These are phyloP conservation scores for Nasonia oneida DNA, from an alignment of 2,888 invertebrate genomes.

Conservation along the genomic window DNA sequence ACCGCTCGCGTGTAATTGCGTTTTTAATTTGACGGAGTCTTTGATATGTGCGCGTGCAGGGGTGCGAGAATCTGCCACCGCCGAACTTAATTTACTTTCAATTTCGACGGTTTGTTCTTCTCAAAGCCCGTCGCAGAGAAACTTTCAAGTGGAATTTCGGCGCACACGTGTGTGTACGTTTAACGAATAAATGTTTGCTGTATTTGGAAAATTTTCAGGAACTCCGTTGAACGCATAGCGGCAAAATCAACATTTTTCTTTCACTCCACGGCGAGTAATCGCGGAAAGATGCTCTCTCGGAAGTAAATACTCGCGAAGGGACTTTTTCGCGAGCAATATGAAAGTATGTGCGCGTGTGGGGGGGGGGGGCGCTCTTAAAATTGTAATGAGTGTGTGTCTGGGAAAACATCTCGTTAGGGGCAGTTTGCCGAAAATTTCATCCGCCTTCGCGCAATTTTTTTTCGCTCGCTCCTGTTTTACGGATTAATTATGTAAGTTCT, in stretches of 20 bases:
- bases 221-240: background rate
- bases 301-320: slow-evolving; percentile 1
- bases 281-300: background rate
- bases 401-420: slow-evolving; percentile 58
- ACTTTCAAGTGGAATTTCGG: background rate
- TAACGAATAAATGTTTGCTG: background rate
- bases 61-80: slow-evolving; percentile 14
- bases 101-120: slow-evolving; percentile 61
- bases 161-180: background rate
- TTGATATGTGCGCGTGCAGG: slow-evolving; percentile 69
- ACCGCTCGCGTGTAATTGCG: slow-evolving; percentile 74
- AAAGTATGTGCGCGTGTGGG: slow-evolving; percentile 20
- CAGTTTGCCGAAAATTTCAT: slow-evolving; percentile 60
- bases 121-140: background rate
- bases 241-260: background rate
- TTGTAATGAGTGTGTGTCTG: slow-evolving; percentile 43
- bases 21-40: slow-evolving; percentile 78
- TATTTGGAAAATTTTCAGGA: background rate
- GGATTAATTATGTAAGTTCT: background rate
- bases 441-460: background rate
- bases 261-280: background rate
- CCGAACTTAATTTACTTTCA: slow-evolving; percentile 71
- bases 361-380: slow-evolving; percentile 42
- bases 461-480: background rate
- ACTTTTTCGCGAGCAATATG: slow-evolving; percentile 50